Conservation (phyloP, 2,888 invertebrate genomes). For the Graphium colonna region DNA sequence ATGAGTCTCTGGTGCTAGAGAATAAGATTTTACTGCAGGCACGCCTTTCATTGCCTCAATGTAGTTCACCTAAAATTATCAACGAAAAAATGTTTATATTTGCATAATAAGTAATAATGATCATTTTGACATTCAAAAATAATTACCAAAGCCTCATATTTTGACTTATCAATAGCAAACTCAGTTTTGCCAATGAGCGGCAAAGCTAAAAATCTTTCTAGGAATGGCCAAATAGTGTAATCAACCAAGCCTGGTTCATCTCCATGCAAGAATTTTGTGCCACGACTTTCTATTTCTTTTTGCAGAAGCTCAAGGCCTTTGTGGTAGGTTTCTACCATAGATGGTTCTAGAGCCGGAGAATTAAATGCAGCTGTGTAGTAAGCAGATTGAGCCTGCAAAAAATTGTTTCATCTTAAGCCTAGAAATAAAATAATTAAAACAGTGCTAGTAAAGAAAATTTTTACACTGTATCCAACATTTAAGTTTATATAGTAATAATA, state of each 20-base stretch:
- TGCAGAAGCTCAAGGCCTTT: constrained; percentile 83
- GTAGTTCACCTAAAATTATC: constrained; percentile 73
- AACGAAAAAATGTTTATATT: neutral
- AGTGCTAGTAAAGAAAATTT: no score
- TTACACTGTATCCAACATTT: no score
- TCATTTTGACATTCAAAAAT: no score
- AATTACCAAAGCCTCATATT: constrained; percentile 83
- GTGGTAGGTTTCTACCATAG: constrained; percentile 71
- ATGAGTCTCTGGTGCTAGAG: constrained; percentile 84
- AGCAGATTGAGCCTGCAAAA: constrained; percentile 69
- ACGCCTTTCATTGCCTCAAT: constrained; percentile 85
- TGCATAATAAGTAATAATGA: no score
- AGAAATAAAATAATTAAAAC: no score
- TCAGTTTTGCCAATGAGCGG: constrained; percentile 81
- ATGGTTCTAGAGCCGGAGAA: constrained; percentile 51
- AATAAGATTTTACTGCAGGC: constrained; percentile 84
- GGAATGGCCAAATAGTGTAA: constrained; percentile 93
- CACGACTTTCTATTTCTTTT: constrained; percentile 81
- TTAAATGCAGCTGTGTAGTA: constrained; percentile 77
- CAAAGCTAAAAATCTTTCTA: constrained; percentile 81
- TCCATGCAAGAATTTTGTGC: constrained; percentile 84
- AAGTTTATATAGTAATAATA: no score
- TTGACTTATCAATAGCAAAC: constrained; percentile 82
- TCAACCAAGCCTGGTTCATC: constrained; percentile 87
- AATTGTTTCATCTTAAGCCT: neutral